Base-by-base conservation (phyloP, 2,888 invertebrate species). In the Lithophane ornitopus region DNA sequence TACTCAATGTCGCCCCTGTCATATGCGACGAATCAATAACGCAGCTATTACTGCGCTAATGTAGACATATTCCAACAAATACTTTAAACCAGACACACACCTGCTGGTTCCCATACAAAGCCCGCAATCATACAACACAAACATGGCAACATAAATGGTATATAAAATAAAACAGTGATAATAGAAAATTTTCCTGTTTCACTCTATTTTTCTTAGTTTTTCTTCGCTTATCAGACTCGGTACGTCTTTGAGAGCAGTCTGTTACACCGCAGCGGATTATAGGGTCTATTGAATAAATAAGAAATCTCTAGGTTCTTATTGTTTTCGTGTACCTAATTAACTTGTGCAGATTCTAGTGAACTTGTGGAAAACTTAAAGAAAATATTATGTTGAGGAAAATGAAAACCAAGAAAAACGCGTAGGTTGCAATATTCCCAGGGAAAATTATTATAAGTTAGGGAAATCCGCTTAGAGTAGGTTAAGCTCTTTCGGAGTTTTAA, bases 181-280 rank as follows among this genome's bases (percentile, higher is more conserved):
- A 87, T 86, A 86, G 85, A 87, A 88, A 88, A 84, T 77, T 70
- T 75, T 79, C 72, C 71, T 44, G 66, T 81, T 80, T 73, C 58
- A 72, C 68, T 81, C 80, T 74, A 78, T 83, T 84, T 86, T 86
- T 86, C 80, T 85, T 76, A 85, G 87, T 87, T 87, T 87, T 86
- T 85, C 86, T 84, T 54, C 82, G 73, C 74, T 85, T 85, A 87
- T 86, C 84, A 76, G 76, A 70, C 52, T 70, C 69, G 61, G 70
- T 77, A 72, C 76, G 72, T 79, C 70, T 81, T 76, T 73, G 65
- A 69, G 61, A 76, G 74, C 68, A 62, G 78, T 54, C 65, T 76
- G 54, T 85, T 62, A 85, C 84, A 85, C 84, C 80, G 72, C 19
- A 75, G 2, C 9, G n/a, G 34, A 61, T 56, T 44, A 34, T n/a